Evolutionary conservation across 1,140 invertebrate genomes (phyloP).

Genomic region (Subanguina moxae): DNA sequence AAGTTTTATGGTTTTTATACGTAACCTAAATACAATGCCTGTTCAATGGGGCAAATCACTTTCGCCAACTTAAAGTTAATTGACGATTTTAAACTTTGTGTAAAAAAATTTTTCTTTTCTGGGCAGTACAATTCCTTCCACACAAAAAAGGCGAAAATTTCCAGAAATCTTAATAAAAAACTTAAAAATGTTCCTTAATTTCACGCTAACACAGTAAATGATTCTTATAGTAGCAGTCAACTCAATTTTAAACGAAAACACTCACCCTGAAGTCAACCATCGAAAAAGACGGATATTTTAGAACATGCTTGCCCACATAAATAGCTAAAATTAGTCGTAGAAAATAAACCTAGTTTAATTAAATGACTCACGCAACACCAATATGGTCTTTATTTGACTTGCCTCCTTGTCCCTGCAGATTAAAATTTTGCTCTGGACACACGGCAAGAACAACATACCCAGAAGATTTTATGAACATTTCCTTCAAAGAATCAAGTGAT

Average conservation of each 20-base stretch:
- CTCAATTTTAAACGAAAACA: conserved; percentile 10
- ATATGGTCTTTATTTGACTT: neutral
- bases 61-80: too few relatives aligned
- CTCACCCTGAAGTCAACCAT: conserved; percentile 27
- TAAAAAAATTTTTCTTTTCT: neutral
- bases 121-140: too few relatives aligned
- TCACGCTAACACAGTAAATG: neutral
- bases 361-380: neutral
- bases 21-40: conserved; percentile 23
- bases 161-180: too few relatives aligned
- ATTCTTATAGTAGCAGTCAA: neutral
- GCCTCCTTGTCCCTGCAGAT: neutral
- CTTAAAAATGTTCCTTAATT: neutral
- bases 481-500: conserved; percentile 13
- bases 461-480: conserved; percentile 9
- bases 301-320: conserved; percentile 29
- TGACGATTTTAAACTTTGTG: too few relatives aligned
- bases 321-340: conserved; percentile 11
- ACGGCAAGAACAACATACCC: neutral
- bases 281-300: conserved; percentile 16
- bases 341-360: neutral
- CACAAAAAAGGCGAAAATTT: too few relatives aligned
- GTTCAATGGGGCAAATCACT: neutral
- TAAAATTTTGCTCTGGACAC: neutral
- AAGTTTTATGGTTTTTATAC: conserved; percentile 28